These are phyloP conservation scores for Penaeus monodon DNA, from an alignment of 2,888 invertebrate genomes.

Conservation along the genomic window DNA sequence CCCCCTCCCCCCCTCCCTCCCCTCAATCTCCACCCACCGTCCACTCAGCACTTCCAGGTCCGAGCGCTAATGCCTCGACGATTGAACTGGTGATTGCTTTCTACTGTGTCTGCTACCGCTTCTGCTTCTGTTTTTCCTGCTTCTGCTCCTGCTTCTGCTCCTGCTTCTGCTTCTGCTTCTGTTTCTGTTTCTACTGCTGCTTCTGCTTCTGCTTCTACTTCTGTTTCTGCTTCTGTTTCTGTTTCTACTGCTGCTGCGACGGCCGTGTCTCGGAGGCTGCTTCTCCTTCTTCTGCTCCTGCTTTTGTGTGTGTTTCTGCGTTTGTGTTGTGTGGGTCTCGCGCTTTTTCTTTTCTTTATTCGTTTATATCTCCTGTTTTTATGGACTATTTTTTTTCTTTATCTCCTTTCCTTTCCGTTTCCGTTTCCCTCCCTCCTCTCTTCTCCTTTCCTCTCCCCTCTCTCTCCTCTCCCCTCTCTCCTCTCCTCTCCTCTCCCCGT, in stretches of 20 bases:
- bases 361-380: too few relatives aligned
- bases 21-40: conserved; percentile 16
- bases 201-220: not conserved
- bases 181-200: not conserved
- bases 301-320: too few relatives aligned
- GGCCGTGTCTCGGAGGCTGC: not conserved
- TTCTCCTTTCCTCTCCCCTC: too few relatives aligned
- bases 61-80: conserved; percentile 23
- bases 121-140: not conserved
- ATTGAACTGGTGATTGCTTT: conserved; percentile 54
- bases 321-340: too few relatives aligned
- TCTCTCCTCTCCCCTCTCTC: not conserved
- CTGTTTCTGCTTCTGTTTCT: not conserved
- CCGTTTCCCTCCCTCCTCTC: too few relatives aligned
- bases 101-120: conserved; percentile 31
- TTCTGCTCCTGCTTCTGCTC: not conserved
- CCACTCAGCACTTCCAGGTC: conserved; percentile 40
- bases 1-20: not conserved
- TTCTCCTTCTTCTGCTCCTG: not conserved
- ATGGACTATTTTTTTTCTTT: too few relatives aligned
- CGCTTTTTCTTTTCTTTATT: too few relatives aligned
- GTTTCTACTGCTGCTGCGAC: not conserved
- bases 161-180: not conserved
- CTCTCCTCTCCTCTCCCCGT: not conserved
- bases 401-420: too few relatives aligned